Evolutionary conservation across 2,797 vertebrate genomes (phyloP).

Genomic region (Poecilia wingei): DNA sequence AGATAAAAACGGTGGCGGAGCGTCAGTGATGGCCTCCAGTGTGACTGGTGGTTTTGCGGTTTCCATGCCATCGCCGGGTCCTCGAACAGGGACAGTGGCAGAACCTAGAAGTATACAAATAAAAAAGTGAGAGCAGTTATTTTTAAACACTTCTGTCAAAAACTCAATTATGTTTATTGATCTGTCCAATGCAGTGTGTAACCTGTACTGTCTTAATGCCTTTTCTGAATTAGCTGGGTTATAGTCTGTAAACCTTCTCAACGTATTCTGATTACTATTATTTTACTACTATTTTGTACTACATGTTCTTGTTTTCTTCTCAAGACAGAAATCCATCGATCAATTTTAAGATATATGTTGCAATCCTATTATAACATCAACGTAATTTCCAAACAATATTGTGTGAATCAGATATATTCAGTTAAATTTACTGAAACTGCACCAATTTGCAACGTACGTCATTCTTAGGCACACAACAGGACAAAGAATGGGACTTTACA

Average conservation of each 20-base stretch:
- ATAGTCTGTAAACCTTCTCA: background rate
- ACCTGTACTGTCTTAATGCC: background rate
- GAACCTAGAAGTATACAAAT: constrained; percentile 45
- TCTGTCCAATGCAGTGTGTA: background rate
- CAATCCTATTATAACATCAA: background rate
- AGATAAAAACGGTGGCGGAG: constrained; percentile 35
- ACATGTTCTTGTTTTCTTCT: background rate
- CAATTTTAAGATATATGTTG: background rate
- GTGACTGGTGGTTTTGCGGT: constrained; percentile 80
- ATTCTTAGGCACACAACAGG: background rate
- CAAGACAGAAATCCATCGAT: background rate
- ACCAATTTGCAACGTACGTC: background rate
- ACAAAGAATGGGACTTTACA: background rate
- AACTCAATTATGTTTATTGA: background rate
- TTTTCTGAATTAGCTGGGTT: background rate
- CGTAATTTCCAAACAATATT: background rate
- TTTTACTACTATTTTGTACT: background rate
- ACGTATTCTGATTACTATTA: background rate
- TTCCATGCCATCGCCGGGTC: constrained; percentile 98
- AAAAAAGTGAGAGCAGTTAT: background rate
- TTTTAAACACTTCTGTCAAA: background rate
- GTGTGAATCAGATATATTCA: background rate
- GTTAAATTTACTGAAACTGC: background rate
- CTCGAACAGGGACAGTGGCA: constrained; percentile 83
- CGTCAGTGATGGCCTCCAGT: constrained; percentile 75